Evolutionary conservation across 2,888 invertebrate genomes (phyloP).

Genomic region (Eretmocerus hayati): DNA sequence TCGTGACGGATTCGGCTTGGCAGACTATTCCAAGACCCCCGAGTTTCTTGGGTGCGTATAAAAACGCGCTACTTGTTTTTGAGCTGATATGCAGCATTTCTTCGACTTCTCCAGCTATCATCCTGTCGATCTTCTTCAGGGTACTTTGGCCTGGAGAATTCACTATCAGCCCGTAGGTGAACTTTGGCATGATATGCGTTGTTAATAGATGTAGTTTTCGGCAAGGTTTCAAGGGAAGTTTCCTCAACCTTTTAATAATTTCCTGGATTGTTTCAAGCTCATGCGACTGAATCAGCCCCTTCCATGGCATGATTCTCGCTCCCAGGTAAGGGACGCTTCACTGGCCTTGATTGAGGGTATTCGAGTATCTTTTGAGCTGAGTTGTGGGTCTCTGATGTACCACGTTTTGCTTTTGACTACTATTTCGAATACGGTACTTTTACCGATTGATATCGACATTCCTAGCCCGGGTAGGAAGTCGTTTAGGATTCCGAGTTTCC

Average conservation of each 20-base stretch:
- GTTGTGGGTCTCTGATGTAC: not conserved
- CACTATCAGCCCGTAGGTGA: not conserved
- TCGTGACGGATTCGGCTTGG: constrained; percentile 1
- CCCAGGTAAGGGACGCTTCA: not conserved
- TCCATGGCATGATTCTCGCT: not conserved
- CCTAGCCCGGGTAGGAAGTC: not conserved
- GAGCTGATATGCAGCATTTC: not conserved
- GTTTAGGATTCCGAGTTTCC: not conserved
- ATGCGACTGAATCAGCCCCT: not conserved
- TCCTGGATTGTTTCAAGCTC: not conserved
- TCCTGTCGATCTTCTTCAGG: not conserved
- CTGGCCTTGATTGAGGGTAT: not conserved
- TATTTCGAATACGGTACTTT: not conserved
- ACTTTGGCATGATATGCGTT: not conserved
- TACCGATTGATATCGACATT: not conserved
- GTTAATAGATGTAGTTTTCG: not conserved
- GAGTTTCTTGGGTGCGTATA: not conserved
- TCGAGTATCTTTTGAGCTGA: not conserved
- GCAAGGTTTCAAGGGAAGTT: not conserved
- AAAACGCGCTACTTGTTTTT: not conserved
- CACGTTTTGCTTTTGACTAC: not conserved
- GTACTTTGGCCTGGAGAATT: not conserved
- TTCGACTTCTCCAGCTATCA: not conserved
- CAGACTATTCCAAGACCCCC: not conserved
- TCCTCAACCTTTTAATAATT: not conserved